These are phyloP conservation scores for Phyllopteryx taeniolatus DNA, from an alignment of 2,113 vertebrate genomes.

Conservation along the genomic window DNA sequence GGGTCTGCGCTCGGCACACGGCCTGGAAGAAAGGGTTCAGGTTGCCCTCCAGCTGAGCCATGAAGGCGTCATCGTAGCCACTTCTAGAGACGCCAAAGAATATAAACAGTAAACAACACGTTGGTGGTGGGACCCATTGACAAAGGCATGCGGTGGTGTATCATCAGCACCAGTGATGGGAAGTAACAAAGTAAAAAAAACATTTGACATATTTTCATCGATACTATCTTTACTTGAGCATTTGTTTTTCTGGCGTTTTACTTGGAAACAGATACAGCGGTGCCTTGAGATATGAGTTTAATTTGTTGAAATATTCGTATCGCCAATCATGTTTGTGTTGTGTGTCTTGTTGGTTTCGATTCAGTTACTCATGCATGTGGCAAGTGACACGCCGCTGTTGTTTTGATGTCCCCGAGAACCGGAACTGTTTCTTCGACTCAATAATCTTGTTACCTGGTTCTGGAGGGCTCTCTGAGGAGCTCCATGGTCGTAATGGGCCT, in stretches of 20 bases:
- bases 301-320: too few species aligned
- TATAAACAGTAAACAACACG: not conserved
- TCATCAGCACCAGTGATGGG: not conserved
- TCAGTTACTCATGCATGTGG: too few species aligned
- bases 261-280: too few species aligned
- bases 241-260: too few species aligned
- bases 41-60: slow-evolving; percentile 82
- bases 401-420: not conserved
- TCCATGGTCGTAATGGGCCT: slow-evolving; percentile 70
- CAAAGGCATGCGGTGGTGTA: not conserved
- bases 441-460: slow-evolving; percentile 57
- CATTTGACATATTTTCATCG: too few species aligned
- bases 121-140: not conserved
- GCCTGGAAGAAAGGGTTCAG: slow-evolving; percentile 81
- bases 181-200: too few species aligned
- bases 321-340: too few species aligned
- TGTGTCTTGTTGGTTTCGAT: too few species aligned
- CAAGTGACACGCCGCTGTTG: too few species aligned
- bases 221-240: too few species aligned
- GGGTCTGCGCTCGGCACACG: slow-evolving; percentile 81
- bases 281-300: too few species aligned
- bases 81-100: slow-evolving; percentile 61
- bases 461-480: slow-evolving; percentile 69
- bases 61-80: slow-evolving; percentile 82
- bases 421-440: not conserved